Conservation (phyloP, 2,797 vertebrate species). For the Oreochromis mossambicus region DNA sequence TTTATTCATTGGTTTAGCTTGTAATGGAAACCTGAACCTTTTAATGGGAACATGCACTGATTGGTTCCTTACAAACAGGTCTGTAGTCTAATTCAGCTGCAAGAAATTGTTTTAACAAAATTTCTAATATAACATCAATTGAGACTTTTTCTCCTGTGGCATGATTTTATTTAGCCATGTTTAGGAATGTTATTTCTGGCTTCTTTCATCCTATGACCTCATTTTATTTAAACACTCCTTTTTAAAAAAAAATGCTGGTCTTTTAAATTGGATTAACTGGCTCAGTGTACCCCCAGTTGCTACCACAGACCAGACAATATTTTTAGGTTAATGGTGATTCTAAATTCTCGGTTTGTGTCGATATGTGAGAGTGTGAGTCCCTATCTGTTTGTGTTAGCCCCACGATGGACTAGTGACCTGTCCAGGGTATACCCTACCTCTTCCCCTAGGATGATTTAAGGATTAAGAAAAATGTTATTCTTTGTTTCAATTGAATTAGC, state of each 20-base stretch:
- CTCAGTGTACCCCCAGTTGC: not conserved
- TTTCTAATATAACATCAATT: not conserved
- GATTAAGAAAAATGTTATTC: not conserved
- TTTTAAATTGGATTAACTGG: not conserved
- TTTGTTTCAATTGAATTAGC: not conserved
- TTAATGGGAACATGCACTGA: not conserved
- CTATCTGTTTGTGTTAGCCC: not conserved
- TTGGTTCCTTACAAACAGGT: not conserved
- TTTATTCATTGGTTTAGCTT: not conserved
- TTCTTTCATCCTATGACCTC: not conserved
- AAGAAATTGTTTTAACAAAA: slow-evolving; percentile 5
- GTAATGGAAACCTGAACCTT: not conserved
- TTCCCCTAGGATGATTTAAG: not conserved
- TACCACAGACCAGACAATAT: not conserved
- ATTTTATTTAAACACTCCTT: not conserved
- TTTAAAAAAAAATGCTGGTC: not conserved
- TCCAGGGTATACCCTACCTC: not conserved
- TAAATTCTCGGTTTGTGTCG: not conserved
- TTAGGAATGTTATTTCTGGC: not conserved
- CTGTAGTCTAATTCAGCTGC: not conserved
- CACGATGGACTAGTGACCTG: not conserved
- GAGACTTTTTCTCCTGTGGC: not conserved
- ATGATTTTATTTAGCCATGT: not conserved
- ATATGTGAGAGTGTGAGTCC: not conserved
- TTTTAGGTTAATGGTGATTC: not conserved